Evolutionary conservation across 2,797 vertebrate species (phyloP), one percentile per base, ranked within the genome.

Genomic region (Platalea minor): DNA sequence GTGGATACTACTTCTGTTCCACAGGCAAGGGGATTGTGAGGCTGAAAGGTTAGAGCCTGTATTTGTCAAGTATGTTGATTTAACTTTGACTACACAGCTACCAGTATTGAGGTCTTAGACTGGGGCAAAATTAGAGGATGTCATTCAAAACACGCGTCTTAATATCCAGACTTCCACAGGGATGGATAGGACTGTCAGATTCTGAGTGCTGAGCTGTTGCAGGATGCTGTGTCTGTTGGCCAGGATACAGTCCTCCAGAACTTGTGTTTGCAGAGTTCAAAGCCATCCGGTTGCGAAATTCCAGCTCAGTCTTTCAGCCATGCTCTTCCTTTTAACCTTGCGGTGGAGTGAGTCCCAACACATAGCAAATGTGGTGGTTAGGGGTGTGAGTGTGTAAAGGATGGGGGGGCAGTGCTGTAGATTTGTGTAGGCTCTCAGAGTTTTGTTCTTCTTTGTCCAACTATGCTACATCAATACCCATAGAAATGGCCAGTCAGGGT

Each of bases 101-200:
- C 41, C 17, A 25, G 18, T 51, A n/a, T 0, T 2, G 7, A 74
- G 20, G 18, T 31, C 39, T 83, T 61, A 59, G 45, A 45, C 0
- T 73, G 23, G 20, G n/a, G 9, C 24, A 45, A 77, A 82, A 80
- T 64, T n/a, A 37, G 41, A n/a, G 2, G 10, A 26, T n/a, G 11
- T 19, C 2, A 2, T 61, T 81, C 20, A 69, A 61, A 85, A 69
- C 12, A 9, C 31, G 3, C 51, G 11, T 79, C 26, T 63, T 72
- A 41, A 19, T 74, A 74, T 25, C 11, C 25, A 17, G 48, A 53
- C 11, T 67, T 75, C 16, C 43, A 24, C 7, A 28, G 54, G 56
- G n/a, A 18, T 37, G 45, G 28, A 20, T 28, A 54, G 13, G 46
- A 50, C 39, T 63, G 45, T 46, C 21, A 51, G 48, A 54, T 46